These are phyloP conservation scores for Crossoptilon crossoptilon DNA, from an alignment of 2,797 vertebrate genomes.

Conservation along the genomic window DNA sequence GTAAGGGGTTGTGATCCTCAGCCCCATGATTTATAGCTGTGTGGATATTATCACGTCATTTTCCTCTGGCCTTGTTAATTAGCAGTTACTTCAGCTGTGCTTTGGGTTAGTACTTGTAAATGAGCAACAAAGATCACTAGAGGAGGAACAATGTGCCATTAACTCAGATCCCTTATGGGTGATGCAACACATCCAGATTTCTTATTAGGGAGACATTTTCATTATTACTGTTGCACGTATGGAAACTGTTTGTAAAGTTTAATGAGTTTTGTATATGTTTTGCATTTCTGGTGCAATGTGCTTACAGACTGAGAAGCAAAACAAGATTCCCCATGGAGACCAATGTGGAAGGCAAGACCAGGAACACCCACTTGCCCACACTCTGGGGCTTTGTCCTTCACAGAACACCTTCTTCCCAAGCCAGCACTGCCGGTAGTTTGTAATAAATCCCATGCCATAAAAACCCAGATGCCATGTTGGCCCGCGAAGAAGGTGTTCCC, in stretches of 20 bases:
- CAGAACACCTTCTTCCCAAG: neutral
- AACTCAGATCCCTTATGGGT: neutral
- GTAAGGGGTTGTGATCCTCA: neutral
- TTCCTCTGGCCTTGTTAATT: conserved; percentile 4
- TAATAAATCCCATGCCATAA: neutral
- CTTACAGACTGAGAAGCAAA: neutral
- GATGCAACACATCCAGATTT: neutral
- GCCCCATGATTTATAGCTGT: neutral
- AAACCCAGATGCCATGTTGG: neutral
- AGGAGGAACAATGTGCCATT: neutral
- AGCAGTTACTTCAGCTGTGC: conserved; percentile 7
- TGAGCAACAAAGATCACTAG: neutral
- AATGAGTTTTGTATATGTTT: neutral
- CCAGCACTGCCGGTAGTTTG: neutral
- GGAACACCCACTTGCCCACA: neutral
- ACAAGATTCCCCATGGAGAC: neutral
- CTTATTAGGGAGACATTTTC: neutral
- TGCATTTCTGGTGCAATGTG: neutral
- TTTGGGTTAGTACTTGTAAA: conserved; percentile 14
- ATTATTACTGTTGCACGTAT: neutral
- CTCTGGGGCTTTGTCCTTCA: neutral
- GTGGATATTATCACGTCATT: neutral
- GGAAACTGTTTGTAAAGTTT: neutral
- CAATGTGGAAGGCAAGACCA: neutral
- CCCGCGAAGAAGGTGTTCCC: neutral